Conservation (phyloP, 2,888 invertebrate species). For the Plagiodera versicolora region DNA sequence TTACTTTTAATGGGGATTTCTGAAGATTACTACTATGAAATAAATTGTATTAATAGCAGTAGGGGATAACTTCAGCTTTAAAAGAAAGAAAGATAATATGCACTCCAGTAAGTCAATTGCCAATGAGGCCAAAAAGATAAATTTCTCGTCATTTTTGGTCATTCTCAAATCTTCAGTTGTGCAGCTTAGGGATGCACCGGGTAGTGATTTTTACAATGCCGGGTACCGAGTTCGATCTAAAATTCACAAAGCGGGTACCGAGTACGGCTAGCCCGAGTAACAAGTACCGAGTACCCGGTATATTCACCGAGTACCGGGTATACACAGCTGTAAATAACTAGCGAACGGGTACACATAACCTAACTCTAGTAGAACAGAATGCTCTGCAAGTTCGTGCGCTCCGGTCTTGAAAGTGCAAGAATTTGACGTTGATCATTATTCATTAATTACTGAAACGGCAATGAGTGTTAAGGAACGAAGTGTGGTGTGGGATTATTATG, state of each 20-base stretch:
- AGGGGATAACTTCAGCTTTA: no score
- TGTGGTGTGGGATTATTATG: slow-evolving; percentile 6
- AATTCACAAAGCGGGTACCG: not conserved
- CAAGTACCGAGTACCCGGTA: not conserved
- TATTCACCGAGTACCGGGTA: not conserved
- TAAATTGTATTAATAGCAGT: no score
- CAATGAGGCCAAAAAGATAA: no score
- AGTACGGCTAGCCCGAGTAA: not conserved
- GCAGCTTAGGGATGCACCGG: no score
- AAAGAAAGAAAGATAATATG: no score
- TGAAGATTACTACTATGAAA: no score
- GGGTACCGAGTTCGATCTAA: no score
- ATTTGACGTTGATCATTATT: not conserved
- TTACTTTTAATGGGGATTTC: no score
- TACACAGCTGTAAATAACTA: not conserved
- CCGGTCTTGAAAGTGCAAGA: not conserved
- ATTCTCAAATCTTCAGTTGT: no score
- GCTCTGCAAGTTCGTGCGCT: not conserved
- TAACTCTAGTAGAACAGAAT: not conserved
- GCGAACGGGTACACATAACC: not conserved
- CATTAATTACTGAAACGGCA: not conserved
- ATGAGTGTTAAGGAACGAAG: not conserved
- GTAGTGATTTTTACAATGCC: no score
- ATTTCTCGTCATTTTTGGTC: no score
- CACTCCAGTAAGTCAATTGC: no score